A percentile compares a stretch with the other conserved stretches of the same genome.
phyloP scores from a whole-genome alignment of 30 jellyfish, hydroid and myxozoan species.

The Haliclystus octoradiatus region DNA sequence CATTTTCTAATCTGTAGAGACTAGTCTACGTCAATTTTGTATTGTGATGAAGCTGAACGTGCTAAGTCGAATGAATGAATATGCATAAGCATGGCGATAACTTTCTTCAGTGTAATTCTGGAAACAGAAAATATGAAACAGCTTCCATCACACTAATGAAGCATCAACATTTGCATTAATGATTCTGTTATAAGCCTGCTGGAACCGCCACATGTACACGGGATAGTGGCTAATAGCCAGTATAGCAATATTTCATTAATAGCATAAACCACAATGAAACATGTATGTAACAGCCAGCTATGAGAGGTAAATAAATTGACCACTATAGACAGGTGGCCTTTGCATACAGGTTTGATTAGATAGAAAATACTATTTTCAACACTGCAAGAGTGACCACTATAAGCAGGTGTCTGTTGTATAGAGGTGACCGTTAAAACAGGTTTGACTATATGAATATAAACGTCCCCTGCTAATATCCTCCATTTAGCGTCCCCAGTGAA shows the following conservation, averaged over 20 bases:
- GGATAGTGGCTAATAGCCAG: no score
- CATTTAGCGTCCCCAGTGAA: no score
- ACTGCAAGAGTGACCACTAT: background rate
- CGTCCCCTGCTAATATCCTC: no score
- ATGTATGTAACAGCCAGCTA: background rate
- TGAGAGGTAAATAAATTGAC: background rate
- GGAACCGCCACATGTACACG: background rate
- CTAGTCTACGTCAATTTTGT: constrained; percentile 31
- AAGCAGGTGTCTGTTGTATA: background rate
- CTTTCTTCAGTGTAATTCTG: constrained; percentile 59
- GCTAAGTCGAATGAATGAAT: constrained; percentile 88
- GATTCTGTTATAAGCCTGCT: background rate
- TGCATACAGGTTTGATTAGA: background rate
- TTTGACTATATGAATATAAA: background rate
- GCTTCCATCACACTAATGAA: background rate
- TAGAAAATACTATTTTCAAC: background rate
- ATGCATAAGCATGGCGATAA: constrained; percentile 79
- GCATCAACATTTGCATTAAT: background rate
- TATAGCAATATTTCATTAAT: no score
- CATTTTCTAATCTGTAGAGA: no score
- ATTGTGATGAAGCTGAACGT: constrained; percentile 59
- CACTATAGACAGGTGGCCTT: background rate
- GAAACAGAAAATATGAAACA: background rate
- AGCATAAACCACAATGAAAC: background rate
- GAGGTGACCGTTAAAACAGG: background rate